phyloP scores from a whole-genome alignment of 2,888 invertebrate genomes.

The Erpobdella octoculata region DNA sequence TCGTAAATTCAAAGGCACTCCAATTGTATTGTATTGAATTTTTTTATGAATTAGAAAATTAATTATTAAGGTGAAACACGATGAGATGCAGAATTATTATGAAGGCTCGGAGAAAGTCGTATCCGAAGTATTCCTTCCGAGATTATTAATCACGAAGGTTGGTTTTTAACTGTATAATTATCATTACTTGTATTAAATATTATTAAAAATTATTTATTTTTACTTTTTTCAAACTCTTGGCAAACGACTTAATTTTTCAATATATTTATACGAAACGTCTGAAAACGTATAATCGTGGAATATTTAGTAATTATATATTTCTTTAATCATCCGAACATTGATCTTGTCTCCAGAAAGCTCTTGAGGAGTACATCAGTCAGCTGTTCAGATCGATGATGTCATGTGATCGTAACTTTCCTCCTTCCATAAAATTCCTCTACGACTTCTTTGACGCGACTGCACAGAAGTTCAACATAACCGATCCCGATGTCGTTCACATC shows the following conservation, averaged over 20 bases:
- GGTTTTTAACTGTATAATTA: too few relatives aligned
- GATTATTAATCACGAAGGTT: constrained; percentile 85
- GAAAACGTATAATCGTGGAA: too few relatives aligned
- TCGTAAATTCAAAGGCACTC: too few relatives aligned
- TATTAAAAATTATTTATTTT: too few relatives aligned
- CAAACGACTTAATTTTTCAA: too few relatives aligned
- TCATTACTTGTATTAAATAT: too few relatives aligned
- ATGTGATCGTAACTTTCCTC: constrained; percentile 58
- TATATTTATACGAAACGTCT: too few relatives aligned
- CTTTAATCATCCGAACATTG: constrained; percentile 70
- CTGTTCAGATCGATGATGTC: constrained; percentile 84
- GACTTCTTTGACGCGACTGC: constrained; percentile 98
- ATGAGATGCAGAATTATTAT: not conserved
- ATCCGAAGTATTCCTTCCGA: constrained; percentile 94
- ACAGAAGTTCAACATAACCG: constrained; percentile 67
- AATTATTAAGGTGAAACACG: not conserved
- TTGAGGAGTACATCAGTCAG: constrained; percentile 96
- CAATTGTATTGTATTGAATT: too few relatives aligned
- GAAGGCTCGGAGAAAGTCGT: constrained; percentile 60
- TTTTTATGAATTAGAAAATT: too few relatives aligned
- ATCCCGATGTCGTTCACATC: constrained; percentile 96
- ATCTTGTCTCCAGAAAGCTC: constrained; percentile 75
- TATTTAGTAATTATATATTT: not conserved
- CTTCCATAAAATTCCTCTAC: constrained; percentile 98
- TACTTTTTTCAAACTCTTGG: too few relatives aligned